A percentile compares a stretch with the other conserved stretches of the same genome.
phyloP scores from a whole-genome alignment of 2,888 invertebrate species.

The Sinohyriopsis cumingii region DNA sequence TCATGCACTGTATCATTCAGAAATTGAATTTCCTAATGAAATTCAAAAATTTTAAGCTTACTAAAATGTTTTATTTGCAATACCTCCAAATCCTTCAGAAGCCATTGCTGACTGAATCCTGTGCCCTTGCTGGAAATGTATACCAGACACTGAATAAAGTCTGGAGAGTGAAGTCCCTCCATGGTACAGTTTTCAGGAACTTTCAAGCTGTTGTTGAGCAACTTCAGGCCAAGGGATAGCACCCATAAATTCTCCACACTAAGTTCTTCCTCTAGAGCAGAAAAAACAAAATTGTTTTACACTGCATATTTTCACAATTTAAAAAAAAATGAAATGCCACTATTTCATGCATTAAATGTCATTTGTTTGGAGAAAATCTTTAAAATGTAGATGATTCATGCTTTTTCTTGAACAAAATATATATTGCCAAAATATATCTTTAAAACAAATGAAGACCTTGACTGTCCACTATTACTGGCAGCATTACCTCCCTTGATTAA shows the following conservation, averaged over 20 bases:
- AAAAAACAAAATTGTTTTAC: background rate
- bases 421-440: no score
- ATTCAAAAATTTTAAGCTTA: background rate
- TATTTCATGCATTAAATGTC: background rate
- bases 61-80: background rate
- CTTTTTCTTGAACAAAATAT: no score
- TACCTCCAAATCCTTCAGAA: conserved; percentile 69
- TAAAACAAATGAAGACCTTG: no score
- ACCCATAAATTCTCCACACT: conserved; percentile 67
- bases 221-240: conserved; percentile 64
- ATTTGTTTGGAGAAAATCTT: no score
- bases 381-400: no score
- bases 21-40: no score
- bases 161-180: conserved; percentile 52
- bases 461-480: no score
- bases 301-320: background rate
- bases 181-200: conserved; percentile 29
- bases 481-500: no score
- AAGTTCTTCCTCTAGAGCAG: conserved; percentile 42
- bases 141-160: conserved; percentile 67
- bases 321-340: background rate
- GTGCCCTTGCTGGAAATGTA: conserved; percentile 67
- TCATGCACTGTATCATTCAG: no score
- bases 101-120: conserved; percentile 68
- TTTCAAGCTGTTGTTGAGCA: conserved; percentile 58